These are phyloP conservation scores for Drosophila nebulosa DNA, from an alignment of 1,140 invertebrate species.

Conservation along the genomic window DNA sequence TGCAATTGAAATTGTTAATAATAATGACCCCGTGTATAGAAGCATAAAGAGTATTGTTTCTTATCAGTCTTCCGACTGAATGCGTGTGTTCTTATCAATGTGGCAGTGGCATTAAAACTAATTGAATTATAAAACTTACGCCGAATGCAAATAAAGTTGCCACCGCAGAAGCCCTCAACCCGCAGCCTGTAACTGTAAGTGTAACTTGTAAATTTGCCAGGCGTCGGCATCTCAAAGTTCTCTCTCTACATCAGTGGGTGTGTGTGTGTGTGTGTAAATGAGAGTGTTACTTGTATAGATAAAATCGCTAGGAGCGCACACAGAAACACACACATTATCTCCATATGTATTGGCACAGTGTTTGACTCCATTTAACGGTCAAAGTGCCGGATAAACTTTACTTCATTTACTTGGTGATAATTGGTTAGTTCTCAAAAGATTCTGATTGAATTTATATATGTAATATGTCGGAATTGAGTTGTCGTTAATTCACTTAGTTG, in stretches of 20 bases:
- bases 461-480: conserved; percentile 37
- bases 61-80: conserved; percentile 38
- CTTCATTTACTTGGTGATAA: conserved; percentile 33
- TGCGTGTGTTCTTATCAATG: conserved; percentile 3
- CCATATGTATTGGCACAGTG: conserved; percentile 57
- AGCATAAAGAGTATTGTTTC: conserved; percentile 28
- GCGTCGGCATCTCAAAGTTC: conserved; percentile 1
- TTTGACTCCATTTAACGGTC: conserved; percentile 35
- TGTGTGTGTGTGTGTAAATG: too few species aligned
- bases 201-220: not conserved
- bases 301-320: conserved; percentile 6
- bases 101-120: conserved; percentile 67
- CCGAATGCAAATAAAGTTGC: conserved; percentile 45
- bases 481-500: conserved; percentile 1
- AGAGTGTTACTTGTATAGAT: conserved; percentile 18
- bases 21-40: conserved; percentile 28
- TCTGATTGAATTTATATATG: conserved; percentile 31
- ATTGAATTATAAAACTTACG: conserved; percentile 64
- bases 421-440: conserved; percentile 22
- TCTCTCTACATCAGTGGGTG: not conserved
- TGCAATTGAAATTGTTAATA: conserved; percentile 38
- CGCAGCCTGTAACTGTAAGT: conserved; percentile 11
- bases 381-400: conserved; percentile 20
- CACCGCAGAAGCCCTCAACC: not conserved
- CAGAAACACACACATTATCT: not conserved